Percentiles rank a stretch among this genome's conserved stretches.
Conservation (phyloP, 2,888 invertebrate genomes). For the Melieria omissa region DNA sequence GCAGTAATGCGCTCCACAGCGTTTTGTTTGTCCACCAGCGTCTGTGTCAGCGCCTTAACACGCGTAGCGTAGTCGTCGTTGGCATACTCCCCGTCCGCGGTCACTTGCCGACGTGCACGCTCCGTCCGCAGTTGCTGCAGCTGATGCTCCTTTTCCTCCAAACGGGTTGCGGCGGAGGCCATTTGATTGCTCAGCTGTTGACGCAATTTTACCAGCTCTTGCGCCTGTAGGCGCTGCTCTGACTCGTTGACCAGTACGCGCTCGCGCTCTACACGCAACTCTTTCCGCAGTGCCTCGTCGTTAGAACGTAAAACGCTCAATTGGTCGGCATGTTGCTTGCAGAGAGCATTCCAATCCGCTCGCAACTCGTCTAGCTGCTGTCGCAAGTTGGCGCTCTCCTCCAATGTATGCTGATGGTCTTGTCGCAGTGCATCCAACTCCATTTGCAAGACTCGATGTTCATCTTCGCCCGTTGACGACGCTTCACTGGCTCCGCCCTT, state of each 20-base stretch:
- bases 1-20: constrained; percentile 84
- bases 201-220: constrained; percentile 64
- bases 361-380: constrained; percentile 51
- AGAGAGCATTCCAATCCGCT: constrained; percentile 46
- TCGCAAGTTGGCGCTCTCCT: constrained; percentile 53
- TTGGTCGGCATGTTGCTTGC: constrained; percentile 49
- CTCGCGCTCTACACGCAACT: constrained; percentile 66
- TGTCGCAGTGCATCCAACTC: constrained; percentile 72
- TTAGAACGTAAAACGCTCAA: constrained; percentile 45
- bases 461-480: constrained; percentile 47
- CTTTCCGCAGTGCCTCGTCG: constrained; percentile 52
- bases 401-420: constrained; percentile 53
- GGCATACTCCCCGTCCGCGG: constrained; percentile 51
- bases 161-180: constrained; percentile 49
- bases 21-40: constrained; percentile 86
- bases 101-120: constrained; percentile 27
- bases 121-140: constrained; percentile 67
- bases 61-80: constrained; percentile 56
- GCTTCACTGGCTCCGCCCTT: constrained; percentile 42
- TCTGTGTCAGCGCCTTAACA: constrained; percentile 78
- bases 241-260: constrained; percentile 65
- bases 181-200: constrained; percentile 64
- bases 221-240: constrained; percentile 61
- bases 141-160: constrained; percentile 65
- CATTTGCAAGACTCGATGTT: constrained; percentile 66